These are phyloP conservation scores for Lepidocyrtinus sp. DNA, from an alignment of 2,888 invertebrate species.

Conservation along the genomic window DNA sequence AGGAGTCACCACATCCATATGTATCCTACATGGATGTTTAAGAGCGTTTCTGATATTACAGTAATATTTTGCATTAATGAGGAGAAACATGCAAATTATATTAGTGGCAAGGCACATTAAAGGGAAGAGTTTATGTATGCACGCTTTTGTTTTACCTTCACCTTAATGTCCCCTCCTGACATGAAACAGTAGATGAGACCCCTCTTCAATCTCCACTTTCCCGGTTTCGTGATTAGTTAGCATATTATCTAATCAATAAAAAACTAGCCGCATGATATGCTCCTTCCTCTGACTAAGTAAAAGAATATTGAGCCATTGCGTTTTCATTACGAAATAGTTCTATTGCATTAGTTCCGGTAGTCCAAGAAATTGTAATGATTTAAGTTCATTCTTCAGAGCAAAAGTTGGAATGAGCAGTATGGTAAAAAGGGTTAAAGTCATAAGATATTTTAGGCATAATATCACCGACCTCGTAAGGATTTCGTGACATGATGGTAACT, in stretches of 20 bases:
- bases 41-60: not conserved
- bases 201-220: not conserved
- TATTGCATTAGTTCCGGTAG: no score
- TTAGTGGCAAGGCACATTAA: not conserved
- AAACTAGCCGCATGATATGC: not conserved
- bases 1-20: no score
- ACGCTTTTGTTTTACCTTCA: slow-evolving; percentile 25
- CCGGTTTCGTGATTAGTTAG: slow-evolving; percentile 27
- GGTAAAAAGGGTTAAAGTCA: not conserved
- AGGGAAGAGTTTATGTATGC: not conserved
- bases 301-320: not conserved
- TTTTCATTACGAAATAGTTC: not conserved
- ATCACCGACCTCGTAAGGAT: no score
- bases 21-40: no score
- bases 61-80: slow-evolving; percentile 7
- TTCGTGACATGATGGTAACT: not conserved
- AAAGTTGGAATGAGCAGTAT: not conserved
- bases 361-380: no score
- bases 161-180: no score
- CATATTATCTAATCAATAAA: slow-evolving; percentile 24
- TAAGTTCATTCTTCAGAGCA: no score
- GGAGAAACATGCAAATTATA: slow-evolving; percentile 13
- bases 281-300: not conserved
- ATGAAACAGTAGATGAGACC: no score
- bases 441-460: no score